Base-by-base conservation (phyloP, 2,113 vertebrate genomes). In the Dicentrarchus labrax region DNA sequence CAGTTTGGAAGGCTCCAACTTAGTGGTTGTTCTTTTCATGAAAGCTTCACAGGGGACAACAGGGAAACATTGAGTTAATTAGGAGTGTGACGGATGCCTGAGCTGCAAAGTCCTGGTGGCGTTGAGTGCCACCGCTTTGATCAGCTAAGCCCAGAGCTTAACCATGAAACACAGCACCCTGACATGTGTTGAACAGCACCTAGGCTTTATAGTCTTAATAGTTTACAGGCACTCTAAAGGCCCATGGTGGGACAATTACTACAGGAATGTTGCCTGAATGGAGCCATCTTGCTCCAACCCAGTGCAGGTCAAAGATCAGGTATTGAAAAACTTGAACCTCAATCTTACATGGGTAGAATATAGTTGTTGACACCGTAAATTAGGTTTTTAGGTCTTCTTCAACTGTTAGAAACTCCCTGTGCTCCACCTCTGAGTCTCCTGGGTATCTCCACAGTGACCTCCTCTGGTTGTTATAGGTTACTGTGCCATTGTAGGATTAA, bases 381-480 rank as follows among this genome's bases (percentile, higher is more conserved):
- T 10, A 39, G 56, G 4, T 60, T 36, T 68, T 67, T 7, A 24
- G 11, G 43, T 65, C 4, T 66, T 48, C 75, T 77, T 70, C 59
- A 60, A 7, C 39, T 43, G 22, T 60, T 72, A 36, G 24, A 67
- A 48, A 53, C 39, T 74, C 22, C 60, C 57, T 15, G 30, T 15
- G 21, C 41, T 65, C 73, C 60, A 16, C 41, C 48, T 77, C 19
- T 48, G 39, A 45, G 74, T 82, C 89, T 92, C 91, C 78, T 72
- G 83, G 86, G 89, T 76, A 88, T 92, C 87, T 89, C 88, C 81
- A 95, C 93, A 94, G 85, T 94, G 94, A 93, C 94, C 94, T 92
- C 94, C 88, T 84, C 93, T 95, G 94, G 94, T 67, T 82, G 83
- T 59, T 81, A n/a, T n/a, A 65, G 19, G 91, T 86, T 87, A 93